Evolutionary conservation across 37 sponge, comb jelly and placozoan genomes (phyloP).

Genomic region (Spongilla lacustris): DNA sequence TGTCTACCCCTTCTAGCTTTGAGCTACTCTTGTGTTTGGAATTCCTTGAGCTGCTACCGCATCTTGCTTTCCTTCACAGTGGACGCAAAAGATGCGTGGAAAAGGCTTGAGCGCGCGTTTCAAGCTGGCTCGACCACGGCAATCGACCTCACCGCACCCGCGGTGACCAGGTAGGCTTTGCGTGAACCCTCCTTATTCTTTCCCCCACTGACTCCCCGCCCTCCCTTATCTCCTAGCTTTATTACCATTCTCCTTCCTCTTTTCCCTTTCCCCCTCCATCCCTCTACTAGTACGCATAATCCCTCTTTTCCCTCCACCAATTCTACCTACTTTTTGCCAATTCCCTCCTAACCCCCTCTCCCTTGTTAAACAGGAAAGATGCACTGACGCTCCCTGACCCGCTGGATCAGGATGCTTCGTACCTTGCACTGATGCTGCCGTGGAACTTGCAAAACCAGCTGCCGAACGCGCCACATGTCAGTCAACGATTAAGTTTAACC

Average conservation of each 20-base stretch:
- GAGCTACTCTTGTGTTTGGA: background rate
- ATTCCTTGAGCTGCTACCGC: background rate
- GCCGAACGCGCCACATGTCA: background rate
- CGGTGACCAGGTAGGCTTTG: background rate
- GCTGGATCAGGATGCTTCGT: background rate
- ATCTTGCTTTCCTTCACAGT: background rate
- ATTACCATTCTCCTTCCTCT: background rate
- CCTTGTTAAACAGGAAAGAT: background rate
- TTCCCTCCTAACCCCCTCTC: background rate
- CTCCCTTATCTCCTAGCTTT: background rate
- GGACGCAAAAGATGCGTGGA: constrained; percentile 9
- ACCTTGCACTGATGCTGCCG: background rate
- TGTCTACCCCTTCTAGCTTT: too few species aligned
- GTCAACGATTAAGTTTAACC: background rate
- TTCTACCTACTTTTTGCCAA: too few species aligned
- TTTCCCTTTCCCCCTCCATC: background rate
- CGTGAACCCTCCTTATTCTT: background rate
- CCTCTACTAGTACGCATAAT: background rate
- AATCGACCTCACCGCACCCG: background rate
- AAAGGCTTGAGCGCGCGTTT: constrained; percentile 1
- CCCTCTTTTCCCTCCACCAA: background rate
- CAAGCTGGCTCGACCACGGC: background rate
- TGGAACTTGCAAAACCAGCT: background rate
- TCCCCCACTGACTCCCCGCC: background rate
- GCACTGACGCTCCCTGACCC: constrained; percentile 25